Base-by-base conservation (phyloP, 2,113 vertebrate species). In the Rhinolophus sinicus region DNA sequence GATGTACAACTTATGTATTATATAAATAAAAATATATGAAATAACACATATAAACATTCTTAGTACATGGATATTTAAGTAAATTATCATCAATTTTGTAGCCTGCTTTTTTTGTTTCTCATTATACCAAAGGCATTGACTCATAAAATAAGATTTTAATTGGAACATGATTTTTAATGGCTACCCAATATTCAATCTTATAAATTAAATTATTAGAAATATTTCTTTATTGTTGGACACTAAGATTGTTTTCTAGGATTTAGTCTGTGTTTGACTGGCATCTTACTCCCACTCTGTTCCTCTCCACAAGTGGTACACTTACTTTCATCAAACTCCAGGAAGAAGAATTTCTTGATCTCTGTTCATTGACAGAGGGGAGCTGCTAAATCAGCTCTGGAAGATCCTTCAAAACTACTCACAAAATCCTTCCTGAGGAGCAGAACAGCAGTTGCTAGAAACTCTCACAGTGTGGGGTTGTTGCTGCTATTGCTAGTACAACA, bases 71-170 rank as follows among this genome's bases (percentile, higher is more conserved):
- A 22, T 89, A 60, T 67, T 89, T 80, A 87, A 76, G 50, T 81
- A 96, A 60, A 76, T 77, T 12, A 65, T 19, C 14, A 81, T 70
- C 28, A 30, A 24, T 80, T 97, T 95, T 93, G 13, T 47, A 52
- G 40, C 5, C 28, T 70, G 22, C 4, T 80, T 73, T 88, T 54
- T 19, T 52, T 30, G 47, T 69, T 94, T 62, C 44, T 30, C 24
- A 35, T 93, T 75, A 38, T 72, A 54, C 35, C 11, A 38, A 83
- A 54, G 69, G 8, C 3, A 73, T 81, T 88, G 62, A 69, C 19
- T 82, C n/a, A 64, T 52, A 88, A 94, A 83, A 56, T 77, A 40
- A 56, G 97, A 75, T 75, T 75, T 82, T 75, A 73, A 58, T 83
- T 78, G 24, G 60, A 70, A 10, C 19, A 77, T 85, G 62, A 40